Evolutionary conservation across 2,888 invertebrate species (phyloP).

Genomic region (Osmoderma eremita): DNA sequence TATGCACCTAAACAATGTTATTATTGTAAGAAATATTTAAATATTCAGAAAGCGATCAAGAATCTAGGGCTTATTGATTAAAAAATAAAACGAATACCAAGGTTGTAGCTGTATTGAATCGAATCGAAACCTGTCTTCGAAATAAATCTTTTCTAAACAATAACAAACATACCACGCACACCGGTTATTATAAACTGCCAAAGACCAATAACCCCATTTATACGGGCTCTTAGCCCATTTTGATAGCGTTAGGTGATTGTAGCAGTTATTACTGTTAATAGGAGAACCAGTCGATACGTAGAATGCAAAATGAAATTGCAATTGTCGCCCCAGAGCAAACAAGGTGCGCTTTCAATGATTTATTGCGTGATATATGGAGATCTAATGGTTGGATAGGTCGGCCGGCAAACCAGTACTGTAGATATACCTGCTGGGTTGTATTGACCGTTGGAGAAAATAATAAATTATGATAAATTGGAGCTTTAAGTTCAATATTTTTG

Average conservation of each 20-base stretch:
- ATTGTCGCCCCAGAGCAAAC: slow-evolving; percentile 36
- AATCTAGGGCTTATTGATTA: too few relatives aligned
- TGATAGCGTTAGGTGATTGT: slow-evolving; percentile 35
- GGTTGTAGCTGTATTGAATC: too few relatives aligned
- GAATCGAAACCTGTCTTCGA: neutral
- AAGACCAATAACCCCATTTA: slow-evolving; percentile 34
- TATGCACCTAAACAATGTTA: too few relatives aligned
- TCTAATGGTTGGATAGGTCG: slow-evolving; percentile 30
- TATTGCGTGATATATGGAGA: slow-evolving; percentile 34
- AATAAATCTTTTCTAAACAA: slow-evolving; percentile 8
- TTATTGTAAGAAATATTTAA: too few relatives aligned
- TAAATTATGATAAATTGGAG: too few relatives aligned
- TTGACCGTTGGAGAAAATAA: too few relatives aligned
- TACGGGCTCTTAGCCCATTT: slow-evolving; percentile 6
- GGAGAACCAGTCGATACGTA: slow-evolving; percentile 23
- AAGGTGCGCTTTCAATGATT: slow-evolving; percentile 36
- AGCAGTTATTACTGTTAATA: slow-evolving; percentile 26
- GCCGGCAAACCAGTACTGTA: slow-evolving; percentile 5
- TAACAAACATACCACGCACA: neutral
- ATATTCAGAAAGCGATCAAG: too few relatives aligned
- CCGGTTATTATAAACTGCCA: neutral
- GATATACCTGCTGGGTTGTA: too few relatives aligned
- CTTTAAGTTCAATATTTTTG: too few relatives aligned
- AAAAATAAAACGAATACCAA: too few relatives aligned
- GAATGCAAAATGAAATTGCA: slow-evolving; percentile 37